Evolutionary conservation across 2,797 vertebrate species (phyloP).

Genomic region (Pteronotus mesoamericanus): DNA sequence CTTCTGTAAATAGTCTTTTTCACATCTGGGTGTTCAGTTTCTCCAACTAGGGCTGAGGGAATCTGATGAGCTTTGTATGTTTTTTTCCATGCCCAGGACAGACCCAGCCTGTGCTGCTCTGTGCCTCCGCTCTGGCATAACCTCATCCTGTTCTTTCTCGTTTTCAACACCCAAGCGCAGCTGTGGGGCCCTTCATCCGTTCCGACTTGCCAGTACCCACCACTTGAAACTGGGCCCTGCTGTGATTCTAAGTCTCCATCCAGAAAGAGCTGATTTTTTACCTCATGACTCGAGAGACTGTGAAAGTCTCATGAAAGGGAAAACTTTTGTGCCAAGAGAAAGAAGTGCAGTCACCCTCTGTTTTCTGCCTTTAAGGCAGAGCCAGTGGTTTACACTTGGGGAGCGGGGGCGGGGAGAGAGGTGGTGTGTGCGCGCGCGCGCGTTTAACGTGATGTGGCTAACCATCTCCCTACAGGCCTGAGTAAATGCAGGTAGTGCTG

Average conservation of each 20-base stretch:
- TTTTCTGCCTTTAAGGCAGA: conserved; percentile 29
- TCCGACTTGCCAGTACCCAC: background rate
- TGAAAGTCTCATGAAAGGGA: conserved; percentile 65
- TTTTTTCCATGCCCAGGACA: background rate
- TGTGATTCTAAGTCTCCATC: conserved; percentile 30
- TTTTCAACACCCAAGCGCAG: background rate
- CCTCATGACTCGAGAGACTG: conserved; percentile 58
- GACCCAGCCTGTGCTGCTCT: background rate
- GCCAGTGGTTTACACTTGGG: background rate
- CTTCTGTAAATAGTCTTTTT: conserved; percentile 44
- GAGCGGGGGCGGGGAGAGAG: no score
- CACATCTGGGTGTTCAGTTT: conserved; percentile 43
- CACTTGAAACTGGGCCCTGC: background rate
- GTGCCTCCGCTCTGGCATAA: background rate
- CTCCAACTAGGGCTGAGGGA: background rate
- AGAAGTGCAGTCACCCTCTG: conserved; percentile 52
- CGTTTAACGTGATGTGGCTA: background rate
- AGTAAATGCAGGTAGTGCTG: background rate
- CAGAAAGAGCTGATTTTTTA: conserved; percentile 3
- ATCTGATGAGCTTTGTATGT: background rate
- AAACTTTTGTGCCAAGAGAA: conserved; percentile 60
- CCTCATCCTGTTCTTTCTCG: background rate
- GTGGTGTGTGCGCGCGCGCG: no score
- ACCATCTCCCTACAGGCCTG: background rate
- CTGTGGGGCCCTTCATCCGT: background rate